These are phyloP conservation scores for Hyppa rectilinea DNA, from an alignment of 2,888 invertebrate species.

Conservation along the genomic window DNA sequence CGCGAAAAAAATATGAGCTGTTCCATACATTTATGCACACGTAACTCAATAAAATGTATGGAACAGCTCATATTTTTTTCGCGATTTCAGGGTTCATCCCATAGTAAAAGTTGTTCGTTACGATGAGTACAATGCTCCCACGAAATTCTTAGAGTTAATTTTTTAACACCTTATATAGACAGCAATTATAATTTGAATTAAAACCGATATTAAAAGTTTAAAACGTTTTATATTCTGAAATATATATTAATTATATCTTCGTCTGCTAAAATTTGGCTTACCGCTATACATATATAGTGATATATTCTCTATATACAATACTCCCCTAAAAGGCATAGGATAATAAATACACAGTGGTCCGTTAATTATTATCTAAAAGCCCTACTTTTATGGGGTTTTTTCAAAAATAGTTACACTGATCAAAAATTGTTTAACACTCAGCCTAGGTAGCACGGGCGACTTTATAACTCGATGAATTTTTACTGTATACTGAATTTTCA, in stretches of 20 bases:
- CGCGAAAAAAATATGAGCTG: too few relatives aligned
- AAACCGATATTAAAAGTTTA: constrained; percentile 36
- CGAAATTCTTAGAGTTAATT: too few relatives aligned
- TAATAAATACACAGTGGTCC: constrained; percentile 85
- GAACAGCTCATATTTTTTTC: too few relatives aligned
- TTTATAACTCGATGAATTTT: background rate
- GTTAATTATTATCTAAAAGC: constrained; percentile 75
- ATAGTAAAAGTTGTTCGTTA: too few relatives aligned
- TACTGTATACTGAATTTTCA: background rate
- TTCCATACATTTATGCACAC: too few relatives aligned
- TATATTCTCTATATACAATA: constrained; percentile 77
- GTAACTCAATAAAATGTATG: too few relatives aligned
- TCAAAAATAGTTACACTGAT: constrained; percentile 65
- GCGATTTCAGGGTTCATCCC: too few relatives aligned
- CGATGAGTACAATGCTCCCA: too few relatives aligned
- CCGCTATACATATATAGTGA: constrained; percentile 65
- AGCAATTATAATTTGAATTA: constrained; percentile 51
- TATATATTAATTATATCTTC: constrained; percentile 67
- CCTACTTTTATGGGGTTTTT: constrained; percentile 69
- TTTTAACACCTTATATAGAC: constrained; percentile 9
- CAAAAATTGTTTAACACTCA: background rate
- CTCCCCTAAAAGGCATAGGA: constrained; percentile 83
- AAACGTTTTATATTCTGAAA: constrained; percentile 59
- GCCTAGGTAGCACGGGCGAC: too few relatives aligned
- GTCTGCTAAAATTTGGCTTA: constrained; percentile 72